phyloP scores from a whole-genome alignment of 2,113 vertebrate species.

The Brienomyrus longianalis region DNA sequence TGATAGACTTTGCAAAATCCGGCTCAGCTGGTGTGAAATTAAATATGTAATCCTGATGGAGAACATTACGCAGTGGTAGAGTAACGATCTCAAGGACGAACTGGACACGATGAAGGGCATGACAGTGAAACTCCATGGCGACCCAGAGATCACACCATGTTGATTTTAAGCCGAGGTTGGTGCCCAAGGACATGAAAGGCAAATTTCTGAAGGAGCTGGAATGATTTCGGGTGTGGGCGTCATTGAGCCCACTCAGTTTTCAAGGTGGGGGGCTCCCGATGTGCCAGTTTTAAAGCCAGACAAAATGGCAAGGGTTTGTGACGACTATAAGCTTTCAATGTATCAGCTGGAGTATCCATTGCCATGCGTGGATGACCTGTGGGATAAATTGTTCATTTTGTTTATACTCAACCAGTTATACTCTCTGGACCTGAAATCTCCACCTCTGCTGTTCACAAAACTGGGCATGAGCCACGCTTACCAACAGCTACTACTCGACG shows the following conservation, averaged over 20 bases:
- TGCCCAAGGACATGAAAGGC: constrained; percentile 14
- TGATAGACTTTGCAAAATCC: background rate
- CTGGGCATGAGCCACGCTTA: constrained; percentile 10
- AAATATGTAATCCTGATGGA: background rate
- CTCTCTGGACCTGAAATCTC: too few relatives aligned
- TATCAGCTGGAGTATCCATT: background rate
- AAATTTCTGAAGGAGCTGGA: constrained; percentile 14
- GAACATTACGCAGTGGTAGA: background rate
- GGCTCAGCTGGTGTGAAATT: constrained; percentile 1
- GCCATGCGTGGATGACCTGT: background rate
- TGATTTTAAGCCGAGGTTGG: constrained; percentile 14
- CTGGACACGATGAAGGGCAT: constrained; percentile 4
- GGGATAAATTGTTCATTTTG: background rate
- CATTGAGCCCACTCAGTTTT: constrained; percentile 10
- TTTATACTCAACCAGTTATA: too few relatives aligned
- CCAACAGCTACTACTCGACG: constrained; percentile 11
- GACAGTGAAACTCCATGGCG: background rate
- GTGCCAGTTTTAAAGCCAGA: background rate
- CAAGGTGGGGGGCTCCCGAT: background rate
- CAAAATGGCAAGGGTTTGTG: background rate
- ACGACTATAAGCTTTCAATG: background rate
- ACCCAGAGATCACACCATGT: background rate
- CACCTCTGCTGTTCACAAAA: constrained; percentile 9
- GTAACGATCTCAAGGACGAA: constrained; percentile 10
- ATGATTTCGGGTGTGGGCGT: background rate